A percentile compares a stretch with the other conserved stretches of the same genome.
Evolutionary conservation across 1,140 invertebrate genomes (phyloP).

Genomic region (Odontomachus brunneus): DNA sequence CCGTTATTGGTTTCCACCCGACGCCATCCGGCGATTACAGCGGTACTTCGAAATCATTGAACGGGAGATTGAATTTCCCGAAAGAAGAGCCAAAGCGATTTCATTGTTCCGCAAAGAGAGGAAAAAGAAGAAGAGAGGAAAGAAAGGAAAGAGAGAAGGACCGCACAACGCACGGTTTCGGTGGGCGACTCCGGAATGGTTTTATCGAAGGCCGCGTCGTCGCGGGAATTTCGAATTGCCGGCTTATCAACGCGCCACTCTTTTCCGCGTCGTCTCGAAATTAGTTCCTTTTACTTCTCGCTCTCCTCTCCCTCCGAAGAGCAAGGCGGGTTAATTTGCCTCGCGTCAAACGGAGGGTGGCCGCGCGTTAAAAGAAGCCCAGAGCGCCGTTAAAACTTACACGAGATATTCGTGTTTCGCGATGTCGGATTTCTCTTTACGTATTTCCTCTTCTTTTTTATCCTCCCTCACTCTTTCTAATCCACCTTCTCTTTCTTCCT

Average conservation of each 20-base stretch:
- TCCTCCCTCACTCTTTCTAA: neutral
- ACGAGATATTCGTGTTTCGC: neutral
- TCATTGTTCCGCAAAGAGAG: neutral
- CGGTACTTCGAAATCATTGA: constrained; percentile 14
- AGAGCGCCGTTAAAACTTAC: constrained; percentile 45
- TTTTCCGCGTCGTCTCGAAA: constrained; percentile 12
- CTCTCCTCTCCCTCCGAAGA: neutral
- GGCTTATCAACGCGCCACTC: constrained; percentile 10
- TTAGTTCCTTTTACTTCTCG: no score
- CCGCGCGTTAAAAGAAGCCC: neutral
- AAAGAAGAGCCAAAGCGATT: constrained; percentile 4
- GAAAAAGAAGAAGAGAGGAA: no score
- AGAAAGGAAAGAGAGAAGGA: neutral
- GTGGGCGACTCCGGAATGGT: neutral
- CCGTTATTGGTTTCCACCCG: neutral
- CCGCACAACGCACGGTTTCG: neutral
- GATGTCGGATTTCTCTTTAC: constrained; percentile 43
- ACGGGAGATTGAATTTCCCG: neutral
- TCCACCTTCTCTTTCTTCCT: neutral
- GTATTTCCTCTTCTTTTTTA: neutral
- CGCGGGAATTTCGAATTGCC: constrained; percentile 24
- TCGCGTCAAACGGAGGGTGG: constrained; percentile 16
- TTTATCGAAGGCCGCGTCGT: neutral
- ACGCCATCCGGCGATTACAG: neutral
- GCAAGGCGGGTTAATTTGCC: constrained; percentile 3